These are phyloP conservation scores for Agrotis exclamationis DNA, from an alignment of 2,888 invertebrate species.

Conservation along the genomic window DNA sequence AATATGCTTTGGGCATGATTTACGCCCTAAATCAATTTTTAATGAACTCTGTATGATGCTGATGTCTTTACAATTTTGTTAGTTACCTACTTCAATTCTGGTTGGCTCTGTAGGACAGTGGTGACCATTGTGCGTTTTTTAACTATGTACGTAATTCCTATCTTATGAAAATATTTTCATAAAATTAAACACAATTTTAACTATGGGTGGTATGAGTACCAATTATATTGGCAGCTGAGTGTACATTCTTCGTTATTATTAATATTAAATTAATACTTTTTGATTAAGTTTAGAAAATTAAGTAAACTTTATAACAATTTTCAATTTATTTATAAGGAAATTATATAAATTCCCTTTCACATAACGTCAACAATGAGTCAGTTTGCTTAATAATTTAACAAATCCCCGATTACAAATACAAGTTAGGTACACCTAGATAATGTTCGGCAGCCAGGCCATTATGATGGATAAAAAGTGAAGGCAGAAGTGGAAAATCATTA, in stretches of 20 bases:
- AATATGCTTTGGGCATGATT: constrained; percentile 19
- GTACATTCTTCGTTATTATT: constrained; percentile 10
- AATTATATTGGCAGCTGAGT: constrained; percentile 35
- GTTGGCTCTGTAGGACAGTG: neutral
- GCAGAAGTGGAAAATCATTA: neutral
- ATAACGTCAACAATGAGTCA: neutral
- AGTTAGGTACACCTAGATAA: neutral
- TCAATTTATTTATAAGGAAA: neutral
- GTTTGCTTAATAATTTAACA: neutral
- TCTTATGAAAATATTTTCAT: constrained; percentile 1
- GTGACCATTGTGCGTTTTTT: constrained; percentile 13
- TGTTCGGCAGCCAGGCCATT: neutral
- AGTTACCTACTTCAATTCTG: neutral
- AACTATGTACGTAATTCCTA: neutral
- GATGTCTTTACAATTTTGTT: no score
- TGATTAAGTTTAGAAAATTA: neutral
- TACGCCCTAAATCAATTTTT: no score
- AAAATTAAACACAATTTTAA: constrained; percentile 4
- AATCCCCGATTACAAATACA: neutral
- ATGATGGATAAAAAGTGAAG: neutral
- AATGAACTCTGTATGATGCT: no score
- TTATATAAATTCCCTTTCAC: no score
- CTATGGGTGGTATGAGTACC: neutral
- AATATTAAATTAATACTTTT: constrained; percentile 3
- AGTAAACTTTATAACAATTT: no score